Evolutionary conservation across 2,888 invertebrate species (phyloP), one percentile per base, ranked within the genome.

Genomic region (Ypsolopha sequella): DNA sequence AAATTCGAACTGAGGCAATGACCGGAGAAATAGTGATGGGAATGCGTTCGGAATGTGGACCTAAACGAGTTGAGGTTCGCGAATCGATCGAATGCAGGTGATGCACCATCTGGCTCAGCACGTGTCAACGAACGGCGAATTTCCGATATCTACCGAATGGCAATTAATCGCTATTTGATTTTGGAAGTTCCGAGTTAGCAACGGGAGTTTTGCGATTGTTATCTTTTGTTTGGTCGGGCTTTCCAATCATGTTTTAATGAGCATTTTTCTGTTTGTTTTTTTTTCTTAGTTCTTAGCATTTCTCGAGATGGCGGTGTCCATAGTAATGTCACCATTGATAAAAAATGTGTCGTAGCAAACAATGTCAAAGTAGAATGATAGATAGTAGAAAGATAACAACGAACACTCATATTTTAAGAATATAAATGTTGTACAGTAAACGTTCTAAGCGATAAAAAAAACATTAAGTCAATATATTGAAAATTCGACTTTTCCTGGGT

Each of bases 31-130:
- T 64, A 72, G 71, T 70, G 68, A 69, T 70, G 73, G 65, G 70
- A 69, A 70, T 70, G 59, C 60, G 58, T 63, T 62, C 60, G 73
- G 80, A 81, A 84, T 80, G 80, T 73, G 64, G 76, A 66, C 70
- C 73, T 65, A 61, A 64, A 63, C 59, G 58, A 64, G 34, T 65
- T 70, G 64, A 65, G 72, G 74, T 70, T 75, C 69, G 73, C 66
- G 68, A 69, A 60, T 65, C 68, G 48, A 36, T 48, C 8, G n/a
- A 46, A 52, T 61, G 75, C 81, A 81, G 84, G 82, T 81, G 82
- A 76, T 70, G 61, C 58, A 55, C 69, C 82, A 82, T 77, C 77
- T 82, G 84, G 76, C 64, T 54, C 52, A 64, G 72, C 80, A 78
- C 81, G 80, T 78, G 82, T 74, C 78, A 73, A 73, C 62, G 59